Percentiles rank a stretch among this genome's conserved stretches.
These are phyloP conservation scores for Drosophila pseudotalamancana DNA, from an alignment of 2,888 invertebrate species.

Conservation along the genomic window DNA sequence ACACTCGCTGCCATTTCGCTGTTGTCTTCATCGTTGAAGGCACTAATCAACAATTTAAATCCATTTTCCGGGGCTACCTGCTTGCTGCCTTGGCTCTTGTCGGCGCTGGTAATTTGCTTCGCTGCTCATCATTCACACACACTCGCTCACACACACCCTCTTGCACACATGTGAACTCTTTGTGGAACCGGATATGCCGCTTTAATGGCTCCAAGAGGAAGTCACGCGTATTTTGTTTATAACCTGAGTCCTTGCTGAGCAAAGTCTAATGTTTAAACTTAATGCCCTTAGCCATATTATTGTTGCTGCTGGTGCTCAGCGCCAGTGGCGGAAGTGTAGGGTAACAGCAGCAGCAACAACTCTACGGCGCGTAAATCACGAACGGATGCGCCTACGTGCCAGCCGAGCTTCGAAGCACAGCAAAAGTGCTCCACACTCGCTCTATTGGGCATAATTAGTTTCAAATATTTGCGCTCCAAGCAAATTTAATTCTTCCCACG, in stretches of 20 bases:
- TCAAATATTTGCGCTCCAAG: constrained; percentile 71
- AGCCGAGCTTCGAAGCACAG: constrained; percentile 9
- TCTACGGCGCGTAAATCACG: constrained; percentile 58
- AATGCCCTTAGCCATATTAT: constrained; percentile 46
- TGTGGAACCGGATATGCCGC: constrained; percentile 75
- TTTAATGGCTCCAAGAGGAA: constrained; percentile 78
- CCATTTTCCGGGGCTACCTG: constrained; percentile 64
- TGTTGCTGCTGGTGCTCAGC: constrained; percentile 12
- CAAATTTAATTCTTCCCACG: constrained; percentile 68
- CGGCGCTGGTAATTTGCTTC: constrained; percentile 46
- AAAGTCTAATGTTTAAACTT: constrained; percentile 64
- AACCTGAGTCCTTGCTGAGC: constrained; percentile 50
- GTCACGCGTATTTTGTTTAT: constrained; percentile 81
- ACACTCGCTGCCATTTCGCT: constrained; percentile 42
- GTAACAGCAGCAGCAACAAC: constrained; percentile 20
- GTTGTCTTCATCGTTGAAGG: constrained; percentile 47
- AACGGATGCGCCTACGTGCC: constrained; percentile 68
- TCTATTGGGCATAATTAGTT: constrained; percentile 79
- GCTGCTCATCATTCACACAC: constrained; percentile 37
- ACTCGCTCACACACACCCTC: not conserved
- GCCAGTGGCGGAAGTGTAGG: constrained; percentile 32
- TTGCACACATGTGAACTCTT: constrained; percentile 34
- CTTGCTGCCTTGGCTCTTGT: constrained; percentile 20
- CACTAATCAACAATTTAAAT: constrained; percentile 81
- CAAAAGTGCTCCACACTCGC: constrained; percentile 44